Percentiles rank a stretch among this genome's conserved stretches.
These are phyloP conservation scores for Neodiprion virginianus DNA, from an alignment of 1,140 invertebrate genomes.

Conservation along the genomic window DNA sequence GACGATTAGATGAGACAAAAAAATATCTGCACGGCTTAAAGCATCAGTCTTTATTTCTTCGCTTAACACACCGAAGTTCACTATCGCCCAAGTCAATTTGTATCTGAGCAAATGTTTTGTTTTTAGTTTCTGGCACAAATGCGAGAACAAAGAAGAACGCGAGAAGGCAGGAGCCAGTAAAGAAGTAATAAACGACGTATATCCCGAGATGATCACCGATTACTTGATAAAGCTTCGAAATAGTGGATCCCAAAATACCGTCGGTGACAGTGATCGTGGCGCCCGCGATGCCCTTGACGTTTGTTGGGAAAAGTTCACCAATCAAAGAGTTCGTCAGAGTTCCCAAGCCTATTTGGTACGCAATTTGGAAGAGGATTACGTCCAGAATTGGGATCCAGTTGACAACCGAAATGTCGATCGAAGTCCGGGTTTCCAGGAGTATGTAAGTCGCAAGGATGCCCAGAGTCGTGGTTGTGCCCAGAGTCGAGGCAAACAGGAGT, in stretches of 20 bases:
- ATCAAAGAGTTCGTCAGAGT: constrained; percentile 79
- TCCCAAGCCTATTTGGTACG: constrained; percentile 76
- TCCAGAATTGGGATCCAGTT: constrained; percentile 69
- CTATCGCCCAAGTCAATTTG: constrained; percentile 43
- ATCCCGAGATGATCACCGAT: constrained; percentile 68
- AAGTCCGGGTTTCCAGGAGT: constrained; percentile 50
- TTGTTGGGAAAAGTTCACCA: constrained; percentile 79
- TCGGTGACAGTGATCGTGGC: constrained; percentile 70
- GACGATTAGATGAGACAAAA: no score
- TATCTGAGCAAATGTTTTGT: constrained; percentile 57
- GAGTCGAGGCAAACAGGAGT: constrained; percentile 70
- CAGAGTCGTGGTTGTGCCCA: constrained; percentile 65
- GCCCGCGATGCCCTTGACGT: constrained; percentile 74
- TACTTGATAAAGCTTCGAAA: constrained; percentile 78
- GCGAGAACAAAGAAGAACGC: constrained; percentile 51
- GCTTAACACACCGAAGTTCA: constrained; percentile 10
- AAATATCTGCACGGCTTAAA: not conserved
- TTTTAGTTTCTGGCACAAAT: constrained; percentile 59
- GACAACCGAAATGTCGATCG: constrained; percentile 44
- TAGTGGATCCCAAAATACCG: constrained; percentile 77
- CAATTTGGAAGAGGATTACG: constrained; percentile 74
- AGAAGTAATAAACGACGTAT: constrained; percentile 78
- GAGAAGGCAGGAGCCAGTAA: constrained; percentile 67
- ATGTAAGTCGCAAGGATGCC: constrained; percentile 69
- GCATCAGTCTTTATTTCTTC: constrained; percentile 8